Evolutionary conservation across 2,113 vertebrate genomes (phyloP).

Genomic region (Glaucidium brasilianum): DNA sequence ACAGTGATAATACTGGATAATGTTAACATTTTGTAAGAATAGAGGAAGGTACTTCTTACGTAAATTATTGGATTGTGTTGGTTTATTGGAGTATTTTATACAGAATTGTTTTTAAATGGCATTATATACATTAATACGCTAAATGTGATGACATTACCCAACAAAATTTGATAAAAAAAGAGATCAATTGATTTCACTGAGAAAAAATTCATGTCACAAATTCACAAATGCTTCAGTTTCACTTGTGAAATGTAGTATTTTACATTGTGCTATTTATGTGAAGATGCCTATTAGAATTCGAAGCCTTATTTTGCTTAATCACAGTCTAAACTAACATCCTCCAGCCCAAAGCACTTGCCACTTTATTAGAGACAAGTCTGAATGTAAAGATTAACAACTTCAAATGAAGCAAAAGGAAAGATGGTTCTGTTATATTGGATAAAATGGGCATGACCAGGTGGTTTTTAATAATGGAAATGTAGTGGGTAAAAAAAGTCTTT

Average conservation of each 20-base stretch:
- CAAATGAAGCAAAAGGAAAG: not conserved
- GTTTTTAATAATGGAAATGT: not conserved
- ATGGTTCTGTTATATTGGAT: not conserved
- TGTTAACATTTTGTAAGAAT: not conserved
- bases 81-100: not conserved
- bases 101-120: not conserved
- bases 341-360: not conserved
- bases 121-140: not conserved
- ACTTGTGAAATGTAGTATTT: not conserved
- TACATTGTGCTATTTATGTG: not conserved
- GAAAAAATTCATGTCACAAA: not conserved
- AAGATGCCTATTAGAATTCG: not conserved
- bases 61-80: not conserved
- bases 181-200: not conserved
- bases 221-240: not conserved
- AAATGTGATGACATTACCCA: not conserved
- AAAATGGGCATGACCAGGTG: not conserved
- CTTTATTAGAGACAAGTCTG: not conserved
- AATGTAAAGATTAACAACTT: not conserved
- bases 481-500: not conserved
- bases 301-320: not conserved
- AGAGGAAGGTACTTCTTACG: not conserved
- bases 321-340: not conserved
- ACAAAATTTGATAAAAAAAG: not conserved
- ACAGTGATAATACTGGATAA: not conserved